Conservation (phyloP, 1,140 invertebrate species). For the Arctopsyche grandis region DNA sequence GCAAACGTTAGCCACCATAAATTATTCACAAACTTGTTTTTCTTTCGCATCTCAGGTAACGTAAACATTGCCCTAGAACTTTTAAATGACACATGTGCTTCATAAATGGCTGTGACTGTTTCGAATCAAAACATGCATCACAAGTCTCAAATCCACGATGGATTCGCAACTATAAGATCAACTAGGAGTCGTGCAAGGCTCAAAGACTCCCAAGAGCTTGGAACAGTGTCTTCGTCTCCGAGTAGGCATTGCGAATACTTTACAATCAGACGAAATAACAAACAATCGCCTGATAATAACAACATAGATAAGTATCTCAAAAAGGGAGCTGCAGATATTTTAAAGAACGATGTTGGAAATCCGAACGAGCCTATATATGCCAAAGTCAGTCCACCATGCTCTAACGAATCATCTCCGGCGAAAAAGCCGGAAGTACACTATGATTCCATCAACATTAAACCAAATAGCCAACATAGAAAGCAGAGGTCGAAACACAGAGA, state of each 20-base stretch:
- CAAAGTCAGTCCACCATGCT: conserved; percentile 62
- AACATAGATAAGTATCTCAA: conserved; percentile 56
- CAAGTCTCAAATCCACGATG: conserved; percentile 78
- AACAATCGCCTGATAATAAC: conserved; percentile 62
- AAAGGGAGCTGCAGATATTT: conserved; percentile 23
- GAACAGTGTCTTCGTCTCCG: conserved; percentile 31
- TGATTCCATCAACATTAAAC: conserved; percentile 66
- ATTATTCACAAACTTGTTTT: not conserved
- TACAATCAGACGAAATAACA: conserved; percentile 62
- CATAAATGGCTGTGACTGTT: conserved; percentile 49
- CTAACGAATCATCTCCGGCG: conserved; percentile 60
- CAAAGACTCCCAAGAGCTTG: conserved; percentile 45
- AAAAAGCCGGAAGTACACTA: conserved; percentile 63
- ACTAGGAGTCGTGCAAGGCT: conserved; percentile 67
- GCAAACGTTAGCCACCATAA: conserved; percentile 19
- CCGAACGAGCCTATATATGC: conserved; percentile 65
- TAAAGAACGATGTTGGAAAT: conserved; percentile 54
- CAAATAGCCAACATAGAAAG: conserved; percentile 51
- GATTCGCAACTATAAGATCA: conserved; percentile 82
- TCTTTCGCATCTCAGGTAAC: not conserved
- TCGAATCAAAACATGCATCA: conserved; percentile 61
- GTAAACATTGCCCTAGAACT: not conserved
- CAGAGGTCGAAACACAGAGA: conserved; percentile 45
- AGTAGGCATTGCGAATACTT: conserved; percentile 66
- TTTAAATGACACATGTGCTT: not conserved